A percentile compares a stretch with the other conserved stretches of the same genome.
These are phyloP conservation scores for Galleria mellonella DNA, from an alignment of 1,140 invertebrate species.

Conservation along the genomic window DNA sequence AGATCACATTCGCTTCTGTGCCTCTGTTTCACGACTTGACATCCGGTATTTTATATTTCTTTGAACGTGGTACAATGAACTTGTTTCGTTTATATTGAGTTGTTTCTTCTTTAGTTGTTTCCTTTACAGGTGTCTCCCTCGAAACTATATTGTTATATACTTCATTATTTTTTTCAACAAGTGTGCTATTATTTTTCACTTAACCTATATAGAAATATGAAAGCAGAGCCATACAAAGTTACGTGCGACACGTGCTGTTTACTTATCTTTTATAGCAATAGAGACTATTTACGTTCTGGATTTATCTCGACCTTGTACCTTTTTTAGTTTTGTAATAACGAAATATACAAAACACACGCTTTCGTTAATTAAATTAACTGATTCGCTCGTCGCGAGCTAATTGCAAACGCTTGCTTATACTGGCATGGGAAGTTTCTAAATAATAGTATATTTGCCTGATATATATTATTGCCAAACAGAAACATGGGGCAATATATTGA, in stretches of 20 bases:
- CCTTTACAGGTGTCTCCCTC: no score
- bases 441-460: slow-evolving; percentile 43
- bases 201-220: no score
- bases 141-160: no score
- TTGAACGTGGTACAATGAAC: slow-evolving; percentile 27
- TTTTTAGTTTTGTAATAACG: background rate
- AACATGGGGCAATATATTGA: slow-evolving; percentile 31
- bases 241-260: no score
- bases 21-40: slow-evolving; percentile 32
- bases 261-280: no score
- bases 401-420: slow-evolving; percentile 21
- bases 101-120: no score
- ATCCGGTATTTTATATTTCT: slow-evolving; percentile 51
- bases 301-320: background rate
- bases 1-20: slow-evolving; percentile 37
- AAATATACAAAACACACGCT: slow-evolving; percentile 18
- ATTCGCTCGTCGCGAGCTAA: slow-evolving; percentile 30
- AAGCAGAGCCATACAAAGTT: no score
- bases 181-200: no score
- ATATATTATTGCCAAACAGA: slow-evolving; percentile 23
- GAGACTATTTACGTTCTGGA: no score
- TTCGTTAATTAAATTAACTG: slow-evolving; percentile 41
- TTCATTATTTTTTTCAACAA: no score
- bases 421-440: slow-evolving; percentile 32
- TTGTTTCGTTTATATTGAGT: background rate